Percentiles rank a stretch among this genome's conserved stretches.
These are phyloP conservation scores for Columbina picui DNA, from an alignment of 2,113 vertebrate species.

Conservation along the genomic window DNA sequence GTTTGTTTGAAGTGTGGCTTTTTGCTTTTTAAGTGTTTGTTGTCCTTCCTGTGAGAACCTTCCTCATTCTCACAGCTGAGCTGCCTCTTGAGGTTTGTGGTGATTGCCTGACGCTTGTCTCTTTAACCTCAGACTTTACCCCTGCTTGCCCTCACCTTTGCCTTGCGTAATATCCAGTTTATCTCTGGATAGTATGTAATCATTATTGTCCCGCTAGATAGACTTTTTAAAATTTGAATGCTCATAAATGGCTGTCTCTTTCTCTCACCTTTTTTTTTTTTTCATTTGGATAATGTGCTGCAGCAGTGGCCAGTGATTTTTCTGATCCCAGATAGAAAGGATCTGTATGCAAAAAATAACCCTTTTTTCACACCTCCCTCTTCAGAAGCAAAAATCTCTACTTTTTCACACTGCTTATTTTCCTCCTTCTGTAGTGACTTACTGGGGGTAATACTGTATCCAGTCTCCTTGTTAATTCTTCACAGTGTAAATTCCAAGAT, in stretches of 20 bases:
- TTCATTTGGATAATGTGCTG: background rate
- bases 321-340: background rate
- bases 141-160: background rate
- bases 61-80: background rate
- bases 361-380: accelerated
- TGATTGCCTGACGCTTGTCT: background rate
- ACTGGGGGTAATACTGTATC: background rate
- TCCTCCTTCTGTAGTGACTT: background rate
- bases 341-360: background rate
- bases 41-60: background rate
- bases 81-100: background rate
- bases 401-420: background rate
- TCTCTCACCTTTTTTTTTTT: background rate
- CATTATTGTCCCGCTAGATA: background rate
- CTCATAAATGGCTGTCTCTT: background rate
- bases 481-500: accelerated
- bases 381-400: background rate
- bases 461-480: background rate
- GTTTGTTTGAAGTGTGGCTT: background rate
- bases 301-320: background rate
- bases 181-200: background rate
- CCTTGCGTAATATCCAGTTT: background rate
- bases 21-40: background rate
- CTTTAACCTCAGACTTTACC: background rate
- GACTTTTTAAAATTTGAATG: background rate